Conservation (phyloP, 2,797 vertebrate species). For the Bradypodion pumilum region DNA sequence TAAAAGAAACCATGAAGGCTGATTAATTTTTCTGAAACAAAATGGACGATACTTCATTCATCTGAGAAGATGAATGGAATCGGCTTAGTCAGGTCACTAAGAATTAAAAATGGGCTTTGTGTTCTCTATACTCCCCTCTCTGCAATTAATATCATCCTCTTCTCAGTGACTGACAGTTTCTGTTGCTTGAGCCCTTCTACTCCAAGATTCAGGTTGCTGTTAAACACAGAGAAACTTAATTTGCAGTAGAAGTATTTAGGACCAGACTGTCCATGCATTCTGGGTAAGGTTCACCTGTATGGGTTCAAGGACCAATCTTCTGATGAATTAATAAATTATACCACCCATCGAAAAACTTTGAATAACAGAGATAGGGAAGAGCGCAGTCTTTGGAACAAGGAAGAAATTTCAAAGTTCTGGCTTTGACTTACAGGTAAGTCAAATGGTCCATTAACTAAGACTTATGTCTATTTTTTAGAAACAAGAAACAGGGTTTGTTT, state of each 20-base stretch:
- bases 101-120: no score
- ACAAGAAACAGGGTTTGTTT: no score
- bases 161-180: no score
- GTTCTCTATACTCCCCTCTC: no score
- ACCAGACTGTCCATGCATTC: neutral
- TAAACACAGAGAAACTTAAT: neutral
- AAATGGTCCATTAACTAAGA: no score
- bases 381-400: neutral
- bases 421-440: no score
- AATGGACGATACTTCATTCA: neutral
- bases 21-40: neutral
- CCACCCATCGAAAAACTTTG: neutral
- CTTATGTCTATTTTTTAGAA: no score
- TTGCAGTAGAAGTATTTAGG: neutral
- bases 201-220: neutral
- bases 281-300: neutral
- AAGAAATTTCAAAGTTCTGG: no score
- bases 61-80: neutral
- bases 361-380: no score
- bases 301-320: no score
- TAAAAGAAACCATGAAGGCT: neutral
- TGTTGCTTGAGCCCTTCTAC: neutral
- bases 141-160: no score
- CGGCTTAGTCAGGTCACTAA: neutral
- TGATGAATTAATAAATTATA: neutral